These are phyloP conservation scores for Petaurus breviceps DNA, from an alignment of 2,113 vertebrate genomes.

Conservation along the genomic window DNA sequence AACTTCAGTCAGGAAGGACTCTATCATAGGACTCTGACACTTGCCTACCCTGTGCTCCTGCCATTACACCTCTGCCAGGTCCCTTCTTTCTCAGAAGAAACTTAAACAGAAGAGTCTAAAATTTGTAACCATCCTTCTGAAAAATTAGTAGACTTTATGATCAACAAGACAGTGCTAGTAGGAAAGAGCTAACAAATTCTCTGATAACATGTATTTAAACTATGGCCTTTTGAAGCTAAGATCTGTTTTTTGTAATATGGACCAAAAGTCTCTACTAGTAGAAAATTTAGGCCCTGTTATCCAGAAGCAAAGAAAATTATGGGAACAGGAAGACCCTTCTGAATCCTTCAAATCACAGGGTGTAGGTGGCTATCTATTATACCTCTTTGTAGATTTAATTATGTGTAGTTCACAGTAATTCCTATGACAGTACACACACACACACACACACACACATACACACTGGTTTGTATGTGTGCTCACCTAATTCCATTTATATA, in stretches of 20 bases:
- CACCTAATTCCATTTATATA: not conserved
- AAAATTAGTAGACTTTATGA: conserved; percentile 28
- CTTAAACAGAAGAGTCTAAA: conserved; percentile 35
- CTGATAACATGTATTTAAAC: conserved; percentile 2
- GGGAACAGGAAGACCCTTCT: not conserved
- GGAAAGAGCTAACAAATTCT: conserved; percentile 8
- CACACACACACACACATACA: conserved; percentile 12
- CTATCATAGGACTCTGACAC: not conserved
- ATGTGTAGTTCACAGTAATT: not conserved
- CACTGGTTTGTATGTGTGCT: not conserved
- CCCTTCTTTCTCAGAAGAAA: conserved; percentile 12
- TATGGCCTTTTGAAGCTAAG: not conserved
- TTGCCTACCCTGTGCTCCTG: conserved; percentile 22
- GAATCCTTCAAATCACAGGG: not conserved
- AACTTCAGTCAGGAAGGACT: not conserved
- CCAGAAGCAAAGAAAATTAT: conserved; percentile 35
- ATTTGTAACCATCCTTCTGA: conserved; percentile 24
- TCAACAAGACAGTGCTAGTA: conserved; percentile 48
- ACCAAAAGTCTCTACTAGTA: not conserved
- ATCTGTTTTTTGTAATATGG: not conserved
- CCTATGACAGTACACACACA: not conserved
- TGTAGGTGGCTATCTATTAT: conserved; percentile 18
- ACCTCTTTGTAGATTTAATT: not conserved
- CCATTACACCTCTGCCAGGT: conserved; percentile 20
- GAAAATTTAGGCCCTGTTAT: conserved; percentile 15